Base-by-base conservation (phyloP, 2,113 vertebrate genomes). In the Chrysochloris asiatica region DNA sequence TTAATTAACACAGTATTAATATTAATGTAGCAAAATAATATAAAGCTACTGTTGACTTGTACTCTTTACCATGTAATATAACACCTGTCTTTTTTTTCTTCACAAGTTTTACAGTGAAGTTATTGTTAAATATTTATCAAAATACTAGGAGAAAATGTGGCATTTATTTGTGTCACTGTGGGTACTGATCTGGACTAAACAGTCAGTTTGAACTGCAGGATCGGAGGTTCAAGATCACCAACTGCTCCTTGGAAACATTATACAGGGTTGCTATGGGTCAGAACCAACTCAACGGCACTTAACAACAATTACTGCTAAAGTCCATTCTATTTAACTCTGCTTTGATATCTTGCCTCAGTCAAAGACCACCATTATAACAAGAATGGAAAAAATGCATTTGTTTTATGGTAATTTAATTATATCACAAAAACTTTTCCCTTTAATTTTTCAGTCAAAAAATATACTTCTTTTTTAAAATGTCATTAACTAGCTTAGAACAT, bases 391-490 rank as follows among this genome's bases (percentile, higher is more conserved):
- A n/a, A 38, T 9, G 79, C 6, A 89, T 75, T 92, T 92, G 33
- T 33, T 56, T 26, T 41, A 45, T 28, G 30, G 21, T 82, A 75
- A 91, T 94, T 86, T 89, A 90, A 92, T 92, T 89, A 69, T 50
- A 93, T 81, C 86, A n/a, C 65, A 41, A 92, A 86, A 93, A 71
- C 0, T 61, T 83, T 69, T 83, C 28, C 8, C 52, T 79, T 86
- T 88, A 77, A 61, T 83, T 94, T 95, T 83, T 90, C 52, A 67
- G 79, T 54, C 71, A 69, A 11, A 85, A 50, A 86, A 36, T 38
- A 88, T 71, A 69, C 22, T 67, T 92, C 83, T 72, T 88, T 92
- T 86, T 86, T 80, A 38, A 87, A 93, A 77, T 50, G 9, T 8
- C 43, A 77, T 77, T 43, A 80, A 84, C 79, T 14, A 86, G 47